These are phyloP conservation scores for Acrocyrtus sp. DNA, from an alignment of 2,888 invertebrate genomes.

Conservation along the genomic window DNA sequence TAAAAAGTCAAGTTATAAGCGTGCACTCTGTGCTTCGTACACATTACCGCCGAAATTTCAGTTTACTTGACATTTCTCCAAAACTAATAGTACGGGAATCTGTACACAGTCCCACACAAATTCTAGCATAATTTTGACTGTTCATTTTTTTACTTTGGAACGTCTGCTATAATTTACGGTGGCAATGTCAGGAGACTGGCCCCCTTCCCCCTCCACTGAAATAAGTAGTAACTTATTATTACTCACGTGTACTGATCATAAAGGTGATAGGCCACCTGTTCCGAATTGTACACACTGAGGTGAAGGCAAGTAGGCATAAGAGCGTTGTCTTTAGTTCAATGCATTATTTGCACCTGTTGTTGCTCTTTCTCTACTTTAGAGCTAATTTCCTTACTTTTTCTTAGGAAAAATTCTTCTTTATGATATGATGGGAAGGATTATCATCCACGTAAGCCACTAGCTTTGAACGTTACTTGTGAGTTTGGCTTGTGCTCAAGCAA, in stretches of 20 bases:
- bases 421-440: no score
- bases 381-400: neutral
- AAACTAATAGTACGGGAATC: no score
- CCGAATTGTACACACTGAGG: slow-evolving; percentile 54
- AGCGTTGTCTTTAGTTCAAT: slow-evolving; percentile 1
- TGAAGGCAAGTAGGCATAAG: no score
- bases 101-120: no score
- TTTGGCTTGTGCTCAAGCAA: neutral
- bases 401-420: no score
- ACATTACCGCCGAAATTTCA: no score
- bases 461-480: neutral
- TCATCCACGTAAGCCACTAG: no score
- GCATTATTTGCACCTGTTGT: slow-evolving; percentile 63
- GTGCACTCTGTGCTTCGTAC: no score
- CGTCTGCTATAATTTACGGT: neutral
- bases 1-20: no score
- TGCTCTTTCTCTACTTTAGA: slow-evolving; percentile 28
- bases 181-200: neutral
- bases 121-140: no score
- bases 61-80: no score
- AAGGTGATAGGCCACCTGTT: slow-evolving; percentile 59
- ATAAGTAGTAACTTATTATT: slow-evolving; percentile 28
- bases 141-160: no score
- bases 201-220: neutral
- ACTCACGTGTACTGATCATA: neutral